Conservation (phyloP, 2,113 vertebrate genomes). For the Mus pahari region DNA sequence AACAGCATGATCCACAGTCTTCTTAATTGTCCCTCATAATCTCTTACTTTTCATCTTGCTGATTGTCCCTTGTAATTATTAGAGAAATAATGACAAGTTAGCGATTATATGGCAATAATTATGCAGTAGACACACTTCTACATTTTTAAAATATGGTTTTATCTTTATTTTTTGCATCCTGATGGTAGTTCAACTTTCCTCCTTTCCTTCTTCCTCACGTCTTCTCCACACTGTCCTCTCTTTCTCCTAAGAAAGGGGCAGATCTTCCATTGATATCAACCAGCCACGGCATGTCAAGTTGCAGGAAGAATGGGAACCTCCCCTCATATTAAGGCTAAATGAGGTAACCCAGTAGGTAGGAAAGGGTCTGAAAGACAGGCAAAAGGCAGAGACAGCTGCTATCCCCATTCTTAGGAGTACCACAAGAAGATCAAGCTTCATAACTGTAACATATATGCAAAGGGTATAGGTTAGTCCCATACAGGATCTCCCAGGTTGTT, state of each 20-base stretch:
- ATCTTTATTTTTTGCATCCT: not conserved
- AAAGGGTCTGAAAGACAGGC: not conserved
- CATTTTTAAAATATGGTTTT: not conserved
- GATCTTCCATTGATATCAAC: not conserved
- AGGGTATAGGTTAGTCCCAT: not conserved
- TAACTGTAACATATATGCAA: not conserved
- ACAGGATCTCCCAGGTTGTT: not conserved
- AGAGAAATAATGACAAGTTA: not conserved
- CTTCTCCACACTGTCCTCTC: not conserved
- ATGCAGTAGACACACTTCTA: not conserved
- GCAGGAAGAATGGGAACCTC: not conserved
- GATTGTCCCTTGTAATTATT: not conserved
- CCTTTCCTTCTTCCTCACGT: not conserved
- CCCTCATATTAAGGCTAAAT: not conserved
- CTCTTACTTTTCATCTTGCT: not conserved
- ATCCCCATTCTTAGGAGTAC: not conserved
- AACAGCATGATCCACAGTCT: not conserved
- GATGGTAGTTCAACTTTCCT: too few relatives aligned
- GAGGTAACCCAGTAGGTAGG: not conserved
- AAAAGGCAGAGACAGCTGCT: not conserved
- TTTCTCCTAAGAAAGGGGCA: not conserved
- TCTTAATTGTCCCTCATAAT: not conserved
- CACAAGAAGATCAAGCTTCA: not conserved
- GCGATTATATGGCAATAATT: not conserved
- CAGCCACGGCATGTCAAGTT: not conserved